Evolutionary conservation across 1,140 invertebrate genomes (phyloP).

Genomic region (Agrypnia vestita): DNA sequence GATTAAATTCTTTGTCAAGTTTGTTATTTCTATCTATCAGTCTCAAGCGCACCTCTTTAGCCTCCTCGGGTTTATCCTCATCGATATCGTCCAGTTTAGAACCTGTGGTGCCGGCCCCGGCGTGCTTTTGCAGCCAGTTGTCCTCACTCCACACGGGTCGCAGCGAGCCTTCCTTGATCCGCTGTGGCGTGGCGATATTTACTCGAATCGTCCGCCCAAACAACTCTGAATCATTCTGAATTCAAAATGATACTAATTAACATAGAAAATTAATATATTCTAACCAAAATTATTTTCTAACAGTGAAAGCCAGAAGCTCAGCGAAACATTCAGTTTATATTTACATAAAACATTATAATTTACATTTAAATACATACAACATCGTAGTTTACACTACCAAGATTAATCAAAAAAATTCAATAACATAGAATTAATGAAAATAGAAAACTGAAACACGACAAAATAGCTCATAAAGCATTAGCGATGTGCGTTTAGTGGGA

Average conservation of each 20-base stretch:
- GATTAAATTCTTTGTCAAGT: too few relatives aligned
- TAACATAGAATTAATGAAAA: too few relatives aligned
- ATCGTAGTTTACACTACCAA: too few relatives aligned
- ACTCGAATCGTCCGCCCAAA: constrained; percentile 98
- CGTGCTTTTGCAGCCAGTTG: constrained; percentile 95
- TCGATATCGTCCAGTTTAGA: constrained; percentile 67
- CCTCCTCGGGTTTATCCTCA: constrained; percentile 67
- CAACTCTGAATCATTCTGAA: constrained; percentile 96
- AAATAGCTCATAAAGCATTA: too few relatives aligned
- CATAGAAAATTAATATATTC: not conserved
- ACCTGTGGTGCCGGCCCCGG: constrained; percentile 83
- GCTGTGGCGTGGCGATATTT: constrained; percentile 96
- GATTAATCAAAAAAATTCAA: too few relatives aligned
- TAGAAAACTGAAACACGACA: too few relatives aligned
- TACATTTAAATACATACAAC: too few relatives aligned
- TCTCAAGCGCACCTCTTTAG: constrained; percentile 49
- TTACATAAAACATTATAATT: too few relatives aligned
- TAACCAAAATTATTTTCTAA: not conserved
- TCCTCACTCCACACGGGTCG: constrained; percentile 98
- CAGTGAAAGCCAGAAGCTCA: constrained; percentile 3
- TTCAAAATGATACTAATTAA: constrained; percentile 52
- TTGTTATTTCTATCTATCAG: too few relatives aligned
- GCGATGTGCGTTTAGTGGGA: too few relatives aligned
- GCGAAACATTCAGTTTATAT: constrained; percentile 11
- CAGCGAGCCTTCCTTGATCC: constrained; percentile 95